A percentile compares a stretch with the other conserved stretches of the same genome.
Evolutionary conservation across 2,797 vertebrate genomes (phyloP).

Genomic region (Diglossa cyanea): DNA sequence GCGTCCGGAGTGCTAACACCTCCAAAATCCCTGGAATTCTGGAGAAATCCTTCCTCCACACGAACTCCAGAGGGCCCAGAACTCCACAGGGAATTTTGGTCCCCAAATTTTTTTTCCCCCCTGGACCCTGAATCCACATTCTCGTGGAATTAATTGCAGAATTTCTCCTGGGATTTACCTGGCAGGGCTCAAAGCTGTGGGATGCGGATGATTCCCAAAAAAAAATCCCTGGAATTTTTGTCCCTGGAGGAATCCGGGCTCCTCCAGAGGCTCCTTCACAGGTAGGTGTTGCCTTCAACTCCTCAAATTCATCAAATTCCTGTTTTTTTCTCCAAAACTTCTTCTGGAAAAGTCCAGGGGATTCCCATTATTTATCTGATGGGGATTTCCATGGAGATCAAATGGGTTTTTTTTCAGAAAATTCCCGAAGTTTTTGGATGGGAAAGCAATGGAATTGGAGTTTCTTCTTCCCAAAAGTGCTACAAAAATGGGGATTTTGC

Average conservation of each 20-base stretch:
- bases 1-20: accelerated
- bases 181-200: accelerated
- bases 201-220: not conserved
- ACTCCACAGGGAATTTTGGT: not conserved
- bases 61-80: not conserved
- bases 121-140: not conserved
- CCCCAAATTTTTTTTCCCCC: not conserved
- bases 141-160: not conserved
- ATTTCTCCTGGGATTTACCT: not conserved
- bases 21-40: accelerated
- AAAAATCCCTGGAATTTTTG: not conserved
- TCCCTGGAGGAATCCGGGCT: not conserved
- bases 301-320: not conserved
- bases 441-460: not conserved
- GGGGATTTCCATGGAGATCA: not conserved
- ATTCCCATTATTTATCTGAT: not conserved
- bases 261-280: not conserved
- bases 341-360: not conserved
- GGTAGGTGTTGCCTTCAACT: not conserved
- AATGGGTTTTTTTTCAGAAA: accelerated
- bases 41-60: not conserved
- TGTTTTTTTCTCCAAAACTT: not conserved
- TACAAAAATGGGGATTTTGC: accelerated
- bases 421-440: not conserved
- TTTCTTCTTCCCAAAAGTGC: not conserved